phyloP scores from a whole-genome alignment of 2,888 invertebrate species.

The Seira musarum region DNA sequence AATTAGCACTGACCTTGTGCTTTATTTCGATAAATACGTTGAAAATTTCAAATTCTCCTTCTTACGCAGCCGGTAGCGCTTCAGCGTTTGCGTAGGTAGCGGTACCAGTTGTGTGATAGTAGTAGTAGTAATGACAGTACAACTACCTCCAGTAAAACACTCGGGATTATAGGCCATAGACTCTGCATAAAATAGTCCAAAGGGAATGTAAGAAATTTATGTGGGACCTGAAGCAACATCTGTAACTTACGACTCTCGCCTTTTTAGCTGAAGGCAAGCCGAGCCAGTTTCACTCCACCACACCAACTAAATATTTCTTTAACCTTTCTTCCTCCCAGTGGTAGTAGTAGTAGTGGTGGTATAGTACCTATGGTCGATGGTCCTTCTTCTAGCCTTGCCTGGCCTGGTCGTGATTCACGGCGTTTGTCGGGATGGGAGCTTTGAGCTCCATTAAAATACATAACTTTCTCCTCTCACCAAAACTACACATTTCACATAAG shows the following conservation, averaged over 20 bases:
- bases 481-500: not conserved
- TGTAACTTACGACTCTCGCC: constrained; percentile 62
- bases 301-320: constrained; percentile 1
- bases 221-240: constrained; percentile 62
- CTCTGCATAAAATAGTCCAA: constrained; percentile 38
- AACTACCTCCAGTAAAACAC: constrained; percentile 24
- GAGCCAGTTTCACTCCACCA: constrained; percentile 1
- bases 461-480: constrained; percentile 18
- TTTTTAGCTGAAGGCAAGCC: not conserved
- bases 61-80: no score
- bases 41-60: no score
- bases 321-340: not conserved
- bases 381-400: no score
- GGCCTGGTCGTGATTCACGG: constrained; percentile 52
- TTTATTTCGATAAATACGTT: no score
- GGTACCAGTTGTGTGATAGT: constrained; percentile 7
- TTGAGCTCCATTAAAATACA: constrained; percentile 45
- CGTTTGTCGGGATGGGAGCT: constrained; percentile 8
- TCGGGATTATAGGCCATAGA: not conserved
- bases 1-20: no score
- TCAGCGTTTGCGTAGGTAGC: no score
- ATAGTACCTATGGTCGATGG: no score
- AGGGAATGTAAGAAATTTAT: constrained; percentile 64
- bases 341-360: no score
- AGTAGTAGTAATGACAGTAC: constrained; percentile 9